These are phyloP conservation scores for Chaetops frenatus DNA, from an alignment of 2,113 vertebrate species.

Conservation along the genomic window DNA sequence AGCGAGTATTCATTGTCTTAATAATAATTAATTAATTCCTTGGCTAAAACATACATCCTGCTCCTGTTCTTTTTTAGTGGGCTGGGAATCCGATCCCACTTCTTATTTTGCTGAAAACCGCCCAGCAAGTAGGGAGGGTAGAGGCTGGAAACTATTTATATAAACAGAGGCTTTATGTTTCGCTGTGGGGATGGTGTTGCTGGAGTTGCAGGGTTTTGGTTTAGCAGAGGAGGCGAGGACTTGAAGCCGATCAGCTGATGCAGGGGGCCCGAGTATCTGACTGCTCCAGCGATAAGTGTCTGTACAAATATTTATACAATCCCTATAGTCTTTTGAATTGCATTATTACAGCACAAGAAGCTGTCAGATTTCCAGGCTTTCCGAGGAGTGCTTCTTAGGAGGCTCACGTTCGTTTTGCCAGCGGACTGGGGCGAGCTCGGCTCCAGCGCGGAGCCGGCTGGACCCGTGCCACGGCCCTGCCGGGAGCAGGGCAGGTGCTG, in stretches of 20 bases:
- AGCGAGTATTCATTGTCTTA: neutral
- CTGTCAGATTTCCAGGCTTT: slow-evolving; percentile 51
- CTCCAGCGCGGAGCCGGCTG: neutral
- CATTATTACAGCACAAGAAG: slow-evolving; percentile 31
- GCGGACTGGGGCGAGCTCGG: neutral
- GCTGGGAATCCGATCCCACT: neutral
- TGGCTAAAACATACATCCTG: neutral
- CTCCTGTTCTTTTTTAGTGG: neutral
- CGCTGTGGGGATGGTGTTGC: neutral
- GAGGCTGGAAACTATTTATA: neutral
- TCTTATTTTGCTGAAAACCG: slow-evolving; percentile 3
- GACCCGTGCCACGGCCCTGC: accelerated
- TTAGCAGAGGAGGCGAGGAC: neutral
- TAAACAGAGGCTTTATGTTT: slow-evolving; percentile 34
- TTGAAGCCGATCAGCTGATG: neutral
- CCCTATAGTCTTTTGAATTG: slow-evolving; percentile 48
- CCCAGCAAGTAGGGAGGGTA: neutral
- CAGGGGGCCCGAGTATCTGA: slow-evolving; percentile 15
- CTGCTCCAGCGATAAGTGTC: slow-evolving; percentile 55
- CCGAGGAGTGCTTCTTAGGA: neutral
- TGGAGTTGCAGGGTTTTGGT: neutral
- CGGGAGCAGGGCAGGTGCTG: neutral
- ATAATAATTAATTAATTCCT: slow-evolving; percentile 28
- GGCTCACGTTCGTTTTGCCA: neutral
- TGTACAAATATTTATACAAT: slow-evolving; percentile 68